Percentiles rank a stretch among this genome's conserved stretches.
These are phyloP conservation scores for Selenia dentaria DNA, from an alignment of 2,888 invertebrate genomes.

Conservation along the genomic window DNA sequence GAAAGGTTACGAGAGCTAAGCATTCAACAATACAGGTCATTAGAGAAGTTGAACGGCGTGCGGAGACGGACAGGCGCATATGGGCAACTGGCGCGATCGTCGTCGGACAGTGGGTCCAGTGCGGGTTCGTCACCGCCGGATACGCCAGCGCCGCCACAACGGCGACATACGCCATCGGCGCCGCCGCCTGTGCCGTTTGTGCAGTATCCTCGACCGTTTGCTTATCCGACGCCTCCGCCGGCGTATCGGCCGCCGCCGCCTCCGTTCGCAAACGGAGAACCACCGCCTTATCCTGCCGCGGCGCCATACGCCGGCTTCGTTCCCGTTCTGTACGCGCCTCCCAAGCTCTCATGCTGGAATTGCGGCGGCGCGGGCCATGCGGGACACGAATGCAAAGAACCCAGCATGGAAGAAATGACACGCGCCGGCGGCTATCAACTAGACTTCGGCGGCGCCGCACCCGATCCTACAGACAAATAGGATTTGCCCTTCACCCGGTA, in stretches of 20 bases:
- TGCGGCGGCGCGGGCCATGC: constrained; percentile 94
- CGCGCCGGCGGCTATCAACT: constrained; percentile 88
- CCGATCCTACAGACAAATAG: constrained; percentile 73
- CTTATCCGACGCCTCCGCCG: constrained; percentile 71
- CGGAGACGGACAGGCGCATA: constrained; percentile 72
- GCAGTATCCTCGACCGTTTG: constrained; percentile 68
- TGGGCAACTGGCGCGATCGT: constrained; percentile 57
- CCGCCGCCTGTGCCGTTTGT: constrained; percentile 60
- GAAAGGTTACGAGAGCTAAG: constrained; percentile 86
- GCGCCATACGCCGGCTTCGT: constrained; percentile 74
- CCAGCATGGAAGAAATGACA: constrained; percentile 96
- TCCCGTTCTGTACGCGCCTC: constrained; percentile 83
- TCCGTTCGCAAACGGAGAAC: constrained; percentile 77
- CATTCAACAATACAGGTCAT: constrained; percentile 82
- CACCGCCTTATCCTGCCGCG: constrained; percentile 71
- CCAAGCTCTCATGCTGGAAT: constrained; percentile 94
- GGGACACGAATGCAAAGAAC: constrained; percentile 94
- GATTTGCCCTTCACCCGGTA: constrained; percentile 33
- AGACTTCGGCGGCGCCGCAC: constrained; percentile 85
- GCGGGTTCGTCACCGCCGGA: constrained; percentile 72
- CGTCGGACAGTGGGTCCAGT: constrained; percentile 75
- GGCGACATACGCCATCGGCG: constrained; percentile 54
- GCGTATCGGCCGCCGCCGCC: constrained; percentile 71
- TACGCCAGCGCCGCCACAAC: constrained; percentile 60
- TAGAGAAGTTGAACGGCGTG: constrained; percentile 84